A percentile compares a stretch with the other conserved stretches of the same genome.
phyloP scores from a whole-genome alignment of 2,113 vertebrate species.

The Ophthalmolycus amberensis region DNA sequence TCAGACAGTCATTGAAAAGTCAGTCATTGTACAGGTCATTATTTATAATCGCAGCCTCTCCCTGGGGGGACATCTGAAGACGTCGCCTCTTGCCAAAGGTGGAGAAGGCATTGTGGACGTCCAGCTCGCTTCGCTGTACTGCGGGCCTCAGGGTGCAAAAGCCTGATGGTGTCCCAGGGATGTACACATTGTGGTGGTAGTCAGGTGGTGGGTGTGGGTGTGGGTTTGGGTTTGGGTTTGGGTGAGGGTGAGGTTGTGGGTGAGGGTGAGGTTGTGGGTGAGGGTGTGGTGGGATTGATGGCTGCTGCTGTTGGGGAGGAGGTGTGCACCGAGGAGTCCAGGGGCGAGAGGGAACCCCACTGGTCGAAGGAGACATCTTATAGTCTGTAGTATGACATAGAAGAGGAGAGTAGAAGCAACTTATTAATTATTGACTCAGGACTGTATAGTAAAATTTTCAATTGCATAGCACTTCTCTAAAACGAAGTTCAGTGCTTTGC shows the following conservation, averaged over 20 bases:
- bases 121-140: conserved; percentile 81
- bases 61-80: conserved; percentile 86
- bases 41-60: conserved; percentile 88
- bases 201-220: conserved; percentile 84
- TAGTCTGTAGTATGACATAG: conserved; percentile 80
- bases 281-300: conserved; percentile 71
- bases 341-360: conserved; percentile 78
- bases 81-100: conserved; percentile 93
- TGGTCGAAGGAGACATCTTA: conserved; percentile 84
- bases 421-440: conserved; percentile 36
- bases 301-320: conserved; percentile 80
- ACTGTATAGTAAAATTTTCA: background rate
- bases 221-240: conserved; percentile 68
- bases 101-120: conserved; percentile 92
- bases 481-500: background rate
- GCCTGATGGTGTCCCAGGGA: conserved; percentile 88
- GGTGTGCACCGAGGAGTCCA: conserved; percentile 89
- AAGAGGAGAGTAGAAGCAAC: background rate
- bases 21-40: conserved; percentile 88
- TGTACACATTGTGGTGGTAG: conserved; percentile 94
- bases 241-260: conserved; percentile 62
- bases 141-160: conserved; percentile 86
- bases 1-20: conserved; percentile 30
- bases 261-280: conserved; percentile 61
- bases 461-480: conserved; percentile 28